Evolutionary conservation across 1,140 invertebrate genomes (phyloP), one percentile per base, ranked within the genome.

Genomic region (Sitobion miscanthi): DNA sequence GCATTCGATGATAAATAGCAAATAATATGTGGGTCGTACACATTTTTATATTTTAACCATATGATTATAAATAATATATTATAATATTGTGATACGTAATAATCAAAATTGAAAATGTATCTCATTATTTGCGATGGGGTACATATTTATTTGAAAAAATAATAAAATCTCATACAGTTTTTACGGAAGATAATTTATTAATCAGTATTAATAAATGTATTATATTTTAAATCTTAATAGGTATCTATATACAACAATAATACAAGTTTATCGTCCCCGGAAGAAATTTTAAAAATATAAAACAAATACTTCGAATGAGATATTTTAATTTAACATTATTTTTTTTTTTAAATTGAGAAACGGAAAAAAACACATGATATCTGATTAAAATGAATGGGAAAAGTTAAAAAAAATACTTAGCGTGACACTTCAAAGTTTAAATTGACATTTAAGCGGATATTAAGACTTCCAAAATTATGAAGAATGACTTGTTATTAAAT

Each of bases 391-490:
- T 85, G 20, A 85, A 85, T 45, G 38, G 8, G 82, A 85, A 85
- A 85, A 85, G 82, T 85, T 42, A 85, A 85, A 85, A 47, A 38
- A 42, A 85, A 42, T 85, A 42, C 35, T 85, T 85, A 23, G 23
- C 7, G 2, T 42, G 38, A 42, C 38, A 42, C 9, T 85, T 42
- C 82, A 42, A 85, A 85, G 82, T 85, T 86, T 86, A 30, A 86
- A 86, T 86, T 45, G 42, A 45, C 83, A 86, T 86, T 86, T 30
- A 47, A 25, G 21, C 42, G 83, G 83, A 86, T 47, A 86, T 86
- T 86, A 45, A 86, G 83, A 25, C 42, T 45, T 45, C 47, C 25
- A 45, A 30, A 45, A 45, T 86, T 45, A 45, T 86, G 23, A 86
- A 86, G 3, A 86, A 86, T 45, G 42, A 42, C 4, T 86, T 86